Conservation (phyloP, 1,140 invertebrate genomes). For the Bicyclus anynana region DNA sequence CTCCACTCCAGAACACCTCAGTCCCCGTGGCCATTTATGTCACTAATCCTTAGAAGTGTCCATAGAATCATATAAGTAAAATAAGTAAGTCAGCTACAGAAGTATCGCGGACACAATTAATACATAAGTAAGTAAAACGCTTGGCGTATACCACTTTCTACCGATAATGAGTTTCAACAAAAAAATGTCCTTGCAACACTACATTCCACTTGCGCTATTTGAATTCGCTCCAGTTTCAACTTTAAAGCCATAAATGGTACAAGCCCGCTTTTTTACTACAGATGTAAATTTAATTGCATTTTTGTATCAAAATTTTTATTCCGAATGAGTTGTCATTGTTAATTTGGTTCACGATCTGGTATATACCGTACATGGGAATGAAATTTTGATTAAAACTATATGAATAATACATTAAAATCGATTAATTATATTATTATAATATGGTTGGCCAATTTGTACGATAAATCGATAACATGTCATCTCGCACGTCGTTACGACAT, state of each 20-base stretch:
- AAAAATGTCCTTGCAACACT: conserved; percentile 53
- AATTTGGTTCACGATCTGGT: background rate
- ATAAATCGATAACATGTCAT: background rate
- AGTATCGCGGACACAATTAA: no score
- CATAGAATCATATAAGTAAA: no score
- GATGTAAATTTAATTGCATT: conserved; percentile 5
- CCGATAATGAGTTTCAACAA: conserved; percentile 50
- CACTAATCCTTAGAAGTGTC: no score
- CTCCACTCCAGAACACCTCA: no score
- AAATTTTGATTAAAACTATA: background rate
- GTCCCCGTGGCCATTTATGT: no score
- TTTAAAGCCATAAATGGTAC: background rate
- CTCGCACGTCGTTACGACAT: background rate
- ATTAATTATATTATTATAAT: background rate
- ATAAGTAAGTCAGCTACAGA: no score
- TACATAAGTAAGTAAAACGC: background rate
- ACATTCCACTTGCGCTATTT: conserved; percentile 1
- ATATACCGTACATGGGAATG: background rate
- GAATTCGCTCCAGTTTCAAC: background rate
- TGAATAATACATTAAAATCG: background rate
- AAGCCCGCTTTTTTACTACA: background rate
- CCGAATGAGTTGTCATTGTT: background rate
- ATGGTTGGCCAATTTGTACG: background rate
- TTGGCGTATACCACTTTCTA: background rate
- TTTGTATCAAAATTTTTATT: background rate